phyloP scores from a whole-genome alignment of 2,888 invertebrate genomes.

The Scaeva pyrastri region DNA sequence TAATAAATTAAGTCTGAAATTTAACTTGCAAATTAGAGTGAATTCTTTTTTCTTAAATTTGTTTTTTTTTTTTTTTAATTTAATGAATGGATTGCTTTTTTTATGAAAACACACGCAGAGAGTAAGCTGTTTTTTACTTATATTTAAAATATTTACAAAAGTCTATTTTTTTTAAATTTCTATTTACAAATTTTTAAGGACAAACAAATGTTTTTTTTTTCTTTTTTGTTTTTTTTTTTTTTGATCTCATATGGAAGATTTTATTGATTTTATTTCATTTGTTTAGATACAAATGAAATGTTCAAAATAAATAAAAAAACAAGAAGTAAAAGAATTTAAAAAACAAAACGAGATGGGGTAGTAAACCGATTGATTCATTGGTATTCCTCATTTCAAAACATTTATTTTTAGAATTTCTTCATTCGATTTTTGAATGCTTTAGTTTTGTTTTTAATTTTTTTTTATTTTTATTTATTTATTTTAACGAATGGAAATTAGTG shows the following conservation, averaged over 20 bases:
- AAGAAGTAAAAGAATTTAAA: slow-evolving; percentile 22
- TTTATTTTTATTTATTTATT: neutral
- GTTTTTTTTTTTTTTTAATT: slow-evolving; percentile 17
- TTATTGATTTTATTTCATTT: slow-evolving; percentile 78
- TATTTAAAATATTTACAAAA: slow-evolving; percentile 75
- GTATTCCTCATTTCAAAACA: slow-evolving; percentile 26
- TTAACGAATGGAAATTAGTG: slow-evolving; percentile 37
- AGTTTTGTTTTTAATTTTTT: neutral
- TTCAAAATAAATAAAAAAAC: slow-evolving; percentile 56
- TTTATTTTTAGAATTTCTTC: slow-evolving; percentile 47
- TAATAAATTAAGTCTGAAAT: slow-evolving; percentile 72
- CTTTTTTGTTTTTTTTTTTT: slow-evolving; percentile 51
- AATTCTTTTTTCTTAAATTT: slow-evolving; percentile 53
- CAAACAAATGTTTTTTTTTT: slow-evolving; percentile 45
- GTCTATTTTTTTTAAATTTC: slow-evolving; percentile 66
- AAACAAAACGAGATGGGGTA: slow-evolving; percentile 37
- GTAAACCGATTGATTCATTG: slow-evolving; percentile 10
- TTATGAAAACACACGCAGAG: slow-evolving; percentile 79
- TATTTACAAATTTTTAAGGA: slow-evolving; percentile 71
- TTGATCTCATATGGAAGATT: slow-evolving; percentile 78
- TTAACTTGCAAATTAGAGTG: slow-evolving; percentile 73
- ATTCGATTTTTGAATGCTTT: slow-evolving; percentile 8
- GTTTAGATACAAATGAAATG: slow-evolving; percentile 62
- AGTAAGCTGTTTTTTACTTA: slow-evolving; percentile 71
- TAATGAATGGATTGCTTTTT: slow-evolving; percentile 77